Base-by-base conservation (phyloP, 1,140 invertebrate species). In the Ceratoteleas bidentatus region DNA sequence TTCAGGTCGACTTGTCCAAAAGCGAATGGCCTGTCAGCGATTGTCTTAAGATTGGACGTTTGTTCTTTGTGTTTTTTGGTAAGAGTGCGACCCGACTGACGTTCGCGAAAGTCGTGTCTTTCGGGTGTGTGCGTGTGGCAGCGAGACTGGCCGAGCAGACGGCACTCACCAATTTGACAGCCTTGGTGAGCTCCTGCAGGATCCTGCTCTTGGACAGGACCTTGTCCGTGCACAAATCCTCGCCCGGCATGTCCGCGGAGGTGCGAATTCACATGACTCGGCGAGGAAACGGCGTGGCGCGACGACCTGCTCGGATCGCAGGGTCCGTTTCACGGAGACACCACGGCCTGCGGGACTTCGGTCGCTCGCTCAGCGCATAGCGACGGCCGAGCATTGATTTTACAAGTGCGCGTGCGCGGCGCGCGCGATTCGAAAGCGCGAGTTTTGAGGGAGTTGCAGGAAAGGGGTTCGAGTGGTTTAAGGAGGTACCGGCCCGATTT, bases 191-290 rank as follows among this genome's bases (percentile, higher is more conserved):
- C 72, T 92, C 91, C 40, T 91, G 89, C 33, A 92, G 82, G 14
- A 92, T 92, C 79, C 90, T 88, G 10, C 85, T 85, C 62, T 92
- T 92, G 16, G 90, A 91, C 11, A 91, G 84, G 32, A 91, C 86
- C 58, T 92, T 92, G 84, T 92, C 91, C 56, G 90, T 91, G 83
- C 89, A 90, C 24, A 90, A 87, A 72, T 92, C 89, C 32, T 87
- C 85, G 10, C 85, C 85, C 62, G 87, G 91, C 90, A 91, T 91
- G 50, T 84, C 83, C 60, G 38, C 8, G 7, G 56, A n/a, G n/a
- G n/a, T n/a, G 13, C 16, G 24, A 75, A 79, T 78, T 91, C 69
- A 90, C 89, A 91, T 90, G 75, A 56, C 81, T 80, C 0, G 3
- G 9, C 8, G 6, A 3, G 10, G 9, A 36, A 16, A 52, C 15